Conservation (phyloP, 1,140 invertebrate species). For the Dryas iulia region DNA sequence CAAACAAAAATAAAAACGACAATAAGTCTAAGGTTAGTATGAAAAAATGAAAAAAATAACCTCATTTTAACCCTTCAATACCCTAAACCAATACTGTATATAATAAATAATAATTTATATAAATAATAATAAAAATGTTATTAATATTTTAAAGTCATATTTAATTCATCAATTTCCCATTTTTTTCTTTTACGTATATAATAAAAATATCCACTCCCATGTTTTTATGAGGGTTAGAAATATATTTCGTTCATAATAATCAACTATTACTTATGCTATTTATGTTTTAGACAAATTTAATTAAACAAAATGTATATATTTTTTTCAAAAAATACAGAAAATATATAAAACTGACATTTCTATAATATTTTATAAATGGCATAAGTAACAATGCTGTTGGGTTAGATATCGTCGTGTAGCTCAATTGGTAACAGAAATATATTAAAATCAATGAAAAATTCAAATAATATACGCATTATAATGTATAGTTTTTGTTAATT, state of each 20-base stretch:
- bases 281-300: not conserved
- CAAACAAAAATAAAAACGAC: not conserved
- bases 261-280: not conserved
- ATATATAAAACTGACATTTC: no score
- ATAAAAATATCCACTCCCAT: constrained; percentile 14
- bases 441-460: not conserved
- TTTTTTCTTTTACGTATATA: no score
- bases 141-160: not conserved
- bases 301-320: no score
- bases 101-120: not conserved
- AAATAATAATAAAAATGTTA: not conserved
- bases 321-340: not conserved
- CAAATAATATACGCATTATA: not conserved
- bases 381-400: not conserved
- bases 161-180: not conserved
- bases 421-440: not conserved
- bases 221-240: constrained; percentile 11
- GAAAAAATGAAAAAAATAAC: not conserved
- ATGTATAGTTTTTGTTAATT: no score
- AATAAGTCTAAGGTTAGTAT: not conserved
- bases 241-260: not conserved
- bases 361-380: constrained; percentile 5
- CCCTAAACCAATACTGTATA: not conserved
- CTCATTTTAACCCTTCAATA: no score
- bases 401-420: constrained; percentile 10